Evolutionary conservation across 2,888 invertebrate genomes (phyloP).

Genomic region (Nymphalis urticae): DNA sequence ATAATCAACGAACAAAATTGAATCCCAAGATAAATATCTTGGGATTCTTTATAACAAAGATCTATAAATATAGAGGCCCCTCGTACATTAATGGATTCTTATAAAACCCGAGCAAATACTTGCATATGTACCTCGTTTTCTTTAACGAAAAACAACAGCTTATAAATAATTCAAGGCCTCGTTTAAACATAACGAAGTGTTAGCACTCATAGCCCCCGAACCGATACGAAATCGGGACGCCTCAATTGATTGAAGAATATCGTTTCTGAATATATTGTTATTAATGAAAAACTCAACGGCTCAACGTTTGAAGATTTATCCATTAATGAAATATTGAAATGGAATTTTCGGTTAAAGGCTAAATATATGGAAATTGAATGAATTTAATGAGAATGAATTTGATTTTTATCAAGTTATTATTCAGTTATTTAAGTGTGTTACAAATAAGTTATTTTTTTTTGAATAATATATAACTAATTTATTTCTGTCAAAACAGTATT

Average conservation of each 20-base stretch:
- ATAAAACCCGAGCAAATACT: conserved; percentile 3
- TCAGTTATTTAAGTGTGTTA: too few species aligned
- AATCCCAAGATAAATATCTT: too few species aligned
- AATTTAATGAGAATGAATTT: too few species aligned
- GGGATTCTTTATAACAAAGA: too few species aligned
- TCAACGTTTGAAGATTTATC: conserved; percentile 4
- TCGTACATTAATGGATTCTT: too few species aligned
- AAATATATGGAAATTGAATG: conserved; percentile 2
- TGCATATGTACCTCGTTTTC: conserved; percentile 17
- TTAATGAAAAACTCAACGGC: not conserved
- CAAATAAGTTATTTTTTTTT: too few species aligned
- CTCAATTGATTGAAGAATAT: conserved; percentile 30
- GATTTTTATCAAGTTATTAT: too few species aligned
- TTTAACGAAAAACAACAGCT: conserved; percentile 31
- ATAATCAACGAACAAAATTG: too few species aligned
- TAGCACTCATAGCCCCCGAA: conserved; percentile 17
- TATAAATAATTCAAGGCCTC: conserved; percentile 41
- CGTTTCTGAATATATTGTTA: conserved; percentile 28
- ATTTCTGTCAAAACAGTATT: too few species aligned
- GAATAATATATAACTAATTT: too few species aligned
- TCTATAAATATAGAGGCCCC: too few species aligned
- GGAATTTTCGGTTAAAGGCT: not conserved
- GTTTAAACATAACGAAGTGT: conserved; percentile 42
- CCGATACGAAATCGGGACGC: conserved; percentile 24
- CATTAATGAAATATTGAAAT: not conserved